Evolutionary conservation across 2,888 invertebrate genomes (phyloP).

Genomic region (Lasius fuliginosus): DNA sequence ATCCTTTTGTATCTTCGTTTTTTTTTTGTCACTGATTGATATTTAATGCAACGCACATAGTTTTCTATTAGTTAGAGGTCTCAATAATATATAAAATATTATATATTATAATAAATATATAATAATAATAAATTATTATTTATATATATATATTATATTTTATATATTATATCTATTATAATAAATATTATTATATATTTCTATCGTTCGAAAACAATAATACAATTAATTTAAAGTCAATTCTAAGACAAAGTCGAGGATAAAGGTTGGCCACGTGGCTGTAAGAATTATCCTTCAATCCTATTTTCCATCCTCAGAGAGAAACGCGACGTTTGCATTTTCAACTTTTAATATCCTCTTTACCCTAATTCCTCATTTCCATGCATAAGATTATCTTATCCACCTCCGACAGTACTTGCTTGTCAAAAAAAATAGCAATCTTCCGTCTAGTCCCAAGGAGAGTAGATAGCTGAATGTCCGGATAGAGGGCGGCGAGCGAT

Average conservation of each 20-base stretch:
- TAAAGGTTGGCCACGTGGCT: not conserved
- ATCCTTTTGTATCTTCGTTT: not conserved
- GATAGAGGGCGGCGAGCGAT: not conserved
- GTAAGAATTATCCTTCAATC: not conserved
- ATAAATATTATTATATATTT: too few species aligned
- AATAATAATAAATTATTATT: too few species aligned
- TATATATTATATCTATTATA: too few species aligned
- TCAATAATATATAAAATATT: too few species aligned
- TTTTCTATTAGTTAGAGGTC: not conserved
- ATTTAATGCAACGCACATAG: not conserved
- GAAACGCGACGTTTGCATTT: constrained; percentile 22
- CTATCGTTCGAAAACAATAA: not conserved
- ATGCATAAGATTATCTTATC: constrained; percentile 31
- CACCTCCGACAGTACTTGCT: not conserved
- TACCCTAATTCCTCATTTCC: constrained; percentile 7
- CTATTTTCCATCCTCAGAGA: not conserved
- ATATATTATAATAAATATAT: too few species aligned
- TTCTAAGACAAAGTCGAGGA: not conserved
- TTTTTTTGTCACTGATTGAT: not conserved
- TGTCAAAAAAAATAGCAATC: constrained; percentile 4
- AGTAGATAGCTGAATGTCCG: not conserved
- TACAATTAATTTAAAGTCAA: not conserved
- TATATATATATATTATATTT: too few species aligned
- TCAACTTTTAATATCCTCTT: constrained; percentile 33
- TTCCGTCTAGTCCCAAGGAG: not conserved